A percentile compares a stretch with the other conserved stretches of the same genome.
Evolutionary conservation across 2,113 vertebrate genomes (phyloP).

Genomic region (Falcunculus frontatus): DNA sequence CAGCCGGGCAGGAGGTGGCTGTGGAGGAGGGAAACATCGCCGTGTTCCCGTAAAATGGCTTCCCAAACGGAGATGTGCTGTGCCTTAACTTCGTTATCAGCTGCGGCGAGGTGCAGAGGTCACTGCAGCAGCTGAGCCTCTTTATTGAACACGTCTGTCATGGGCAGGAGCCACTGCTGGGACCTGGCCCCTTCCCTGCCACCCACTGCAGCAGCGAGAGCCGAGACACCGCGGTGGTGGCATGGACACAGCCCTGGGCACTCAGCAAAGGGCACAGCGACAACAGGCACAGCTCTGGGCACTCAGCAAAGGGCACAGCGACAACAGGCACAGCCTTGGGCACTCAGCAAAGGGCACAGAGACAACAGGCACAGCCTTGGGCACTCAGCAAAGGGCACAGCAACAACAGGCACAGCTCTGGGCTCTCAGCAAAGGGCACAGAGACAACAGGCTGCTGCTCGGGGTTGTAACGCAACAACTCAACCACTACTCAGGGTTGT

Average conservation of each 20-base stretch:
- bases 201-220: neutral
- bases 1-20: fast-evolving
- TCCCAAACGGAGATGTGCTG: neutral
- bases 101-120: neutral
- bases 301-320: too few species aligned
- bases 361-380: too few species aligned
- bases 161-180: neutral
- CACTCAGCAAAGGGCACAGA: too few species aligned
- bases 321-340: too few species aligned
- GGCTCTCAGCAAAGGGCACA: too few species aligned
- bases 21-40: neutral
- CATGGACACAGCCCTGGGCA: conserved; percentile 10
- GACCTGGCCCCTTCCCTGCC: neutral
- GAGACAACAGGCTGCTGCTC: too few species aligned
- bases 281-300: too few species aligned
- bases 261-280: conserved; percentile 46
- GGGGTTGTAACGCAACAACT: too few species aligned
- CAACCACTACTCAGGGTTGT: too few species aligned
- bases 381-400: too few species aligned
- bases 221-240: neutral
- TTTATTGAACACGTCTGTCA: neutral
- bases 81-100: neutral
- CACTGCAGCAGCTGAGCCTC: neutral
- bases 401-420: too few species aligned
- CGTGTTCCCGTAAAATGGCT: neutral